Evolutionary conservation across 2,888 invertebrate genomes (phyloP), one percentile per base, ranked within the genome.

Genomic region (Drepanosiphum platanoidis): DNA sequence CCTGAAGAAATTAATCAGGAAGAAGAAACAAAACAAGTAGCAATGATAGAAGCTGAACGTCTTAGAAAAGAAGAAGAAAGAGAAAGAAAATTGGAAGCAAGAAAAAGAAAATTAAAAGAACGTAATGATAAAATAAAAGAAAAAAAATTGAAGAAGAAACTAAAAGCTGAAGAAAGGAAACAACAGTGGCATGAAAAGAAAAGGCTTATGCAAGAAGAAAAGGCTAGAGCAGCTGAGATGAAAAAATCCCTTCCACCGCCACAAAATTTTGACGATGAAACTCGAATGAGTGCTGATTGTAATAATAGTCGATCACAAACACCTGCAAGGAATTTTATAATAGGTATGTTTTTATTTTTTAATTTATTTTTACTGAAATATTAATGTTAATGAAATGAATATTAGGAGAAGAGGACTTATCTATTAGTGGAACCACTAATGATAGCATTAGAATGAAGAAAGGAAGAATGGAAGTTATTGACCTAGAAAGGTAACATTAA

Each of bases 241-340:
- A 86, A 82, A 18, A 86, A 86, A 58, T 86, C 83, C 30, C 82
- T 87, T 58, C 87, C 88, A 18, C 87, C 87, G 13, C 88, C 88
- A 22, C 90, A 91, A 87, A 90, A 90, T 36, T 91, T 91, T 86
- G 91, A 91, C 86, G 91, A 91, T 87, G 91, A 91, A 87, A 92
- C 91, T 1, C 88, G 91, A 86, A 92, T 91, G 91, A 91, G 91
- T 87, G 91, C 91, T 39, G 88, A 88, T 68, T 82, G 81, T 82
- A 81, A 71, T 72, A 87, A 87, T 68, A 79, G 82, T 46, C 72
- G 46, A 13, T 87, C 86, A 27, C 75, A 74, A 46, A 61, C 81
- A 46, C 27, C 86, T 30, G 36, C 84, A 27, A 68, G 83, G 22
- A 79, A 86, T 72, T 77, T 87, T 61, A 30, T 74, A 7, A 70